Percentiles rank a stretch among this genome's conserved stretches.
These are phyloP conservation scores for Cryptus armator DNA, from an alignment of 2,888 invertebrate species.

Conservation along the genomic window DNA sequence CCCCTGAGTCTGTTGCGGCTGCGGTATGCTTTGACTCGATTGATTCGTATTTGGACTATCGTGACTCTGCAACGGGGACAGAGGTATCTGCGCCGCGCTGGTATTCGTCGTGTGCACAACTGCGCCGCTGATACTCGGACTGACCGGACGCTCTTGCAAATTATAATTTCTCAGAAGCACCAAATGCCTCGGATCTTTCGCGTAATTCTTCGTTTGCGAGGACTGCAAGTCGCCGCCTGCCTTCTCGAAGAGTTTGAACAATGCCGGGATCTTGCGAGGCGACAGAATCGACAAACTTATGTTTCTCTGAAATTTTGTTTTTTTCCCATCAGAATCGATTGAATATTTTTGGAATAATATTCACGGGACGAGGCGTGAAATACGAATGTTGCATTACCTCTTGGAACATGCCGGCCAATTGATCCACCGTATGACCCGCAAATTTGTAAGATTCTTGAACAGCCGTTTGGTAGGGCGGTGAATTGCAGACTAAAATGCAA, in stretches of 20 bases:
- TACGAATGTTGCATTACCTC: constrained; percentile 86
- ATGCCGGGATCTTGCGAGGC: constrained; percentile 94
- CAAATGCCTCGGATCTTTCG: constrained; percentile 94
- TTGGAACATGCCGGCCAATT: constrained; percentile 91
- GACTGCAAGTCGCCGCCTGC: constrained; percentile 94
- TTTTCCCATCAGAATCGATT: not conserved
- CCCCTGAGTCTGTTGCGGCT: constrained; percentile 82
- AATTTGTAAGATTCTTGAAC: constrained; percentile 91
- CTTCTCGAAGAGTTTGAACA: constrained; percentile 95
- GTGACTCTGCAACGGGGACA: constrained; percentile 87
- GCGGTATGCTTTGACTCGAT: constrained; percentile 81
- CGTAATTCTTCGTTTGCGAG: constrained; percentile 95
- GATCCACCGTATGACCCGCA: constrained; percentile 93
- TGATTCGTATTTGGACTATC: constrained; percentile 87
- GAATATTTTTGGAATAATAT: not conserved
- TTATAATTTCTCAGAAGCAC: constrained; percentile 87
- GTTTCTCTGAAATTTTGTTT: constrained; percentile 88
- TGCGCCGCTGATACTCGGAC: constrained; percentile 87
- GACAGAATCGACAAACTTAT: constrained; percentile 95
- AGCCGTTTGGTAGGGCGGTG: constrained; percentile 95
- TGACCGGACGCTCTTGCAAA: constrained; percentile 90
- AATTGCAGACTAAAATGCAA: constrained; percentile 95
- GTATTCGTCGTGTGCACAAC: constrained; percentile 78
- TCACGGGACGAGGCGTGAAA: not conserved
- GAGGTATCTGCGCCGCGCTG: constrained; percentile 84